Evolutionary conservation across 2,113 vertebrate genomes (phyloP).

Genomic region (Leiothrix lutea): DNA sequence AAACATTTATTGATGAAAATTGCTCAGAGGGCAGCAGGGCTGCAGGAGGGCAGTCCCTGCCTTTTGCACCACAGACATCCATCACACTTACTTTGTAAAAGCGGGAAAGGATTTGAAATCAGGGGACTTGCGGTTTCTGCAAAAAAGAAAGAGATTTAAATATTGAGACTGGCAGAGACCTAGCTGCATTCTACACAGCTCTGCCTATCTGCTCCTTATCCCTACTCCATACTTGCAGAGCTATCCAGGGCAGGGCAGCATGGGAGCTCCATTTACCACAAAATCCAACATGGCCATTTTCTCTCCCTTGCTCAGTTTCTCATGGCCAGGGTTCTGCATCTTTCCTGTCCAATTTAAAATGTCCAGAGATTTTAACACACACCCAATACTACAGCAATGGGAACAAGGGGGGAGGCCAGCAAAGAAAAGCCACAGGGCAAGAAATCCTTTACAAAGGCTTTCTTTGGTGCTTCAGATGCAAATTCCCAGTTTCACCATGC

Average conservation of each 20-base stretch:
- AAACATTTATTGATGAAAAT: background rate
- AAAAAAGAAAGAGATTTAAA: slow-evolving; percentile 72
- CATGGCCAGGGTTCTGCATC: background rate
- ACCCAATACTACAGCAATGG: background rate
- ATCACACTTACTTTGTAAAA: slow-evolving; percentile 84
- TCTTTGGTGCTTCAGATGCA: background rate
- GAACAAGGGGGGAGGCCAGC: background rate
- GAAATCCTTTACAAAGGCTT: background rate
- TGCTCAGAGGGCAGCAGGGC: background rate
- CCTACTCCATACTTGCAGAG: background rate
- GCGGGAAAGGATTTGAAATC: slow-evolving; percentile 84
- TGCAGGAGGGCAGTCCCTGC: background rate
- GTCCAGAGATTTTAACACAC: background rate
- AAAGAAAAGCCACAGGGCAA: background rate
- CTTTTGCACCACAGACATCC: background rate
- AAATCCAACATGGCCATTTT: background rate
- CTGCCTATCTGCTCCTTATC: background rate
- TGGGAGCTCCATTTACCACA: background rate
- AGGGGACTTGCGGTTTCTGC: slow-evolving; percentile 87
- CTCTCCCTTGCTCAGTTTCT: background rate
- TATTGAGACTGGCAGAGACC: slow-evolving; percentile 18
- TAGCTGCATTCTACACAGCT: background rate
- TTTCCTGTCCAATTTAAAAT: background rate
- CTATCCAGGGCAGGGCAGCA: background rate
- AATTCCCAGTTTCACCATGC: background rate